Evolutionary conservation across 2,888 invertebrate species (phyloP).

Genomic region (Megastigmus dorsalis): DNA sequence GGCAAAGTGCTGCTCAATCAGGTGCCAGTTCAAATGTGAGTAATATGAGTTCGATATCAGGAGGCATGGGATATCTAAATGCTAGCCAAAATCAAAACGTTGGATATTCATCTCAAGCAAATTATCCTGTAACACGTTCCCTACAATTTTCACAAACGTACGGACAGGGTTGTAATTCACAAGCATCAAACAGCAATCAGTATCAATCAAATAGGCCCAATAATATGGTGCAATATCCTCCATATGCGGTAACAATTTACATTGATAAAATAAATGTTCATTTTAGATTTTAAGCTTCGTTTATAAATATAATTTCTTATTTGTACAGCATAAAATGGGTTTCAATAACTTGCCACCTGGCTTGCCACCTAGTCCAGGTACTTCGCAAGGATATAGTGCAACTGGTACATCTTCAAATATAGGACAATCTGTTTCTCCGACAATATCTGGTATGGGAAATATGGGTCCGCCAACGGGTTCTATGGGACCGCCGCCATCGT

Average conservation of each 20-base stretch:
- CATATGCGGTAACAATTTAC: constrained; percentile 67
- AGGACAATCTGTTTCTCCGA: constrained; percentile 74
- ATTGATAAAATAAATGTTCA: not conserved
- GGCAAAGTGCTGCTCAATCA: constrained; percentile 76
- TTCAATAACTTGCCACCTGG: constrained; percentile 77
- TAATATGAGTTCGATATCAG: constrained; percentile 69
- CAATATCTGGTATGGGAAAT: constrained; percentile 69
- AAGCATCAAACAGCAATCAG: constrained; percentile 71
- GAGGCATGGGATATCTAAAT: constrained; percentile 70
- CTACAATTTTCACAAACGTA: constrained; percentile 74
- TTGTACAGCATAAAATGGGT: constrained; percentile 81
- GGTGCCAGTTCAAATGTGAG: constrained; percentile 72
- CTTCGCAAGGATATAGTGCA: constrained; percentile 77
- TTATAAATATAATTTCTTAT: not conserved
- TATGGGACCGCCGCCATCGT: constrained; percentile 79
- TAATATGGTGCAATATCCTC: constrained; percentile 72
- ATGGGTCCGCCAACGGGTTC: constrained; percentile 80
- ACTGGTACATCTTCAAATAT: constrained; percentile 76
- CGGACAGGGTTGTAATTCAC: constrained; percentile 67
- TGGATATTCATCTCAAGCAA: constrained; percentile 72
- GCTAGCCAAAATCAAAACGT: constrained; percentile 76
- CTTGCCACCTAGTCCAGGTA: constrained; percentile 79
- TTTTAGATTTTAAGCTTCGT: not conserved
- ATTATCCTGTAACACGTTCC: constrained; percentile 74
- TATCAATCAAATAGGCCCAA: constrained; percentile 72